phyloP scores from a whole-genome alignment of 2,888 invertebrate genomes.

The Troides oblongomaculatus region DNA sequence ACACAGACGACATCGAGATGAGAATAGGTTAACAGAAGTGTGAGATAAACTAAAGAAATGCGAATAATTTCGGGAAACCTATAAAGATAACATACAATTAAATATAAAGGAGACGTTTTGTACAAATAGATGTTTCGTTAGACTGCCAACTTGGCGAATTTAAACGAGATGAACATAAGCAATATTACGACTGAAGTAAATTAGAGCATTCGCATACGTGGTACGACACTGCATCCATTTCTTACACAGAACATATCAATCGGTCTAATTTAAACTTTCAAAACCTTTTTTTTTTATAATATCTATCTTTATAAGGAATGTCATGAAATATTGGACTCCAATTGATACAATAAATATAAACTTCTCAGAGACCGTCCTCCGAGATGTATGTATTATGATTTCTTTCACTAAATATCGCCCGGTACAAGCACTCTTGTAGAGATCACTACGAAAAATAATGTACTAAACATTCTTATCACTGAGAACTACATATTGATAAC shows the following conservation, averaged over 20 bases:
- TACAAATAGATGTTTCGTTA: slow-evolving; percentile 14
- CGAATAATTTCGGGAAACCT: slow-evolving; percentile 6
- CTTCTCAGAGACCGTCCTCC: too few species aligned
- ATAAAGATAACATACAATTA: slow-evolving; percentile 16
- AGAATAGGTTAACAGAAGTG: slow-evolving; percentile 5
- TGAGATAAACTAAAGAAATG: slow-evolving; percentile 15
- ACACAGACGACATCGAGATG: slow-evolving; percentile 15
- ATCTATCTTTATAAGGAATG: too few species aligned
- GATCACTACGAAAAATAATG: too few species aligned
- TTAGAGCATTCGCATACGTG: background rate
- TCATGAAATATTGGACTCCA: too few species aligned
- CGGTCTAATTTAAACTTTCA: too few species aligned
- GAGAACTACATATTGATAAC: too few species aligned
- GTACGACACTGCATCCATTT: background rate
- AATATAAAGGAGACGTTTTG: slow-evolving; percentile 21
- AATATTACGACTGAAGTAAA: background rate
- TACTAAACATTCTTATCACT: too few species aligned
- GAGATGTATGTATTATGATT: too few species aligned
- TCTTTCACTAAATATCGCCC: too few species aligned
- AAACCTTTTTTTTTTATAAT: background rate
- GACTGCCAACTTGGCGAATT: slow-evolving; percentile 2
- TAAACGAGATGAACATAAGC: background rate
- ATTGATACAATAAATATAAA: too few species aligned
- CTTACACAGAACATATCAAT: too few species aligned
- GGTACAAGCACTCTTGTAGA: too few species aligned